These are phyloP conservation scores for Pitangus sulphuratus DNA, from an alignment of 2,797 vertebrate genomes.

Conservation along the genomic window DNA sequence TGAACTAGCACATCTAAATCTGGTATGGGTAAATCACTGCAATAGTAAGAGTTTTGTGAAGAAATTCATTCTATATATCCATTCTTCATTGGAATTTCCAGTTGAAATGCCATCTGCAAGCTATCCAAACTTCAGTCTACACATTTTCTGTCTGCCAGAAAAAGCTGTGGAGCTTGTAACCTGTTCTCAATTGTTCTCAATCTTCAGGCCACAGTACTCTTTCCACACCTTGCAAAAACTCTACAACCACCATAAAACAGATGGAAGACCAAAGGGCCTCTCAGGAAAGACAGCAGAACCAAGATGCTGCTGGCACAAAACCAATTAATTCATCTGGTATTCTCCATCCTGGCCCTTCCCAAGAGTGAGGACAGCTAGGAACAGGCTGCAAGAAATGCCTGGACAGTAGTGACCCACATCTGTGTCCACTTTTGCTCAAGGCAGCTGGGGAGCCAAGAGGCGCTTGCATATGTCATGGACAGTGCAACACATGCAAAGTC, in stretches of 20 bases:
- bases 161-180: neutral
- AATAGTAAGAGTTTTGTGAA: neutral
- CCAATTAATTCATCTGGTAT: neutral
- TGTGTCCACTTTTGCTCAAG: neutral
- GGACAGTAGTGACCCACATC: neutral
- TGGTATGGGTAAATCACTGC: neutral
- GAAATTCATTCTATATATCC: neutral
- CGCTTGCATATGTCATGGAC: neutral
- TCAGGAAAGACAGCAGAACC: neutral
- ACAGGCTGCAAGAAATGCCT: neutral
- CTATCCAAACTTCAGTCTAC: neutral
- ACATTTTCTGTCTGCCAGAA: neutral
- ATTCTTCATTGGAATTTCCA: neutral
- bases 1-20: neutral
- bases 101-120: neutral
- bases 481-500: neutral
- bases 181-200: neutral
- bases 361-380: neutral
- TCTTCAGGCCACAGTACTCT: neutral
- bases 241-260: too few relatives aligned
- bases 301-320: neutral
- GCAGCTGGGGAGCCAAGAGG: neutral
- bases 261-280: neutral
- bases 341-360: neutral
- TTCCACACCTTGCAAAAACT: neutral